Evolutionary conservation across 2,113 vertebrate genomes (phyloP).

Genomic region (Conger conger): DNA sequence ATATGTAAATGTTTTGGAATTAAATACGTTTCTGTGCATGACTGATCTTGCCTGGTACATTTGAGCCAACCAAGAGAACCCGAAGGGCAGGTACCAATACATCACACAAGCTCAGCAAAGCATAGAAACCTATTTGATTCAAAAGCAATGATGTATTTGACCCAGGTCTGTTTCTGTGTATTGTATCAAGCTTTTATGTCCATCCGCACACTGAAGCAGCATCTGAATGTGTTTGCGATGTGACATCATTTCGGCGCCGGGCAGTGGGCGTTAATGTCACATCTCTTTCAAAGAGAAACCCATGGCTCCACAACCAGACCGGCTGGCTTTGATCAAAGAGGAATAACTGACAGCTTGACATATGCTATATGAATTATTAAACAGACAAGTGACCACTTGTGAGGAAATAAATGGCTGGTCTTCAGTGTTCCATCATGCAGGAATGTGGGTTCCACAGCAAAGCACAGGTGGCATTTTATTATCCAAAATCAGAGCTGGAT

Average conservation of each 20-base stretch:
- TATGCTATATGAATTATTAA: constrained; percentile 75
- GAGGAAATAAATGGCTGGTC: constrained; percentile 68
- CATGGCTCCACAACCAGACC: constrained; percentile 61
- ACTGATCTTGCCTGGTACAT: no score
- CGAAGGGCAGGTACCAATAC: no score
- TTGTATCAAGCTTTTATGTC: background rate
- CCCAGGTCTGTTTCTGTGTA: background rate
- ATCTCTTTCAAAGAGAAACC: constrained; percentile 53
- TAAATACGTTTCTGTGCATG: no score
- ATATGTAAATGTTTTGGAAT: no score
- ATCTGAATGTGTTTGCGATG: background rate
- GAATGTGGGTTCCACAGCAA: constrained; percentile 57
- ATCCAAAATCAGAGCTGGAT: constrained; percentile 59
- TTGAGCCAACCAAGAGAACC: no score
- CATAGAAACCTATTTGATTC: no score
- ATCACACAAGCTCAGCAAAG: no score
- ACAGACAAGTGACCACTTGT: constrained; percentile 73
- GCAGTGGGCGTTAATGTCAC: constrained; percentile 45
- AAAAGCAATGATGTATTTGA: no score
- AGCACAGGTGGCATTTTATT: constrained; percentile 48
- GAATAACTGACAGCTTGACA: constrained; percentile 67
- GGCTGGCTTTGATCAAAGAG: constrained; percentile 66
- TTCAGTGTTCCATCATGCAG: constrained; percentile 54
- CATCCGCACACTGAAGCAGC: background rate
- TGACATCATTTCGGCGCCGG: constrained; percentile 39